phyloP scores from a whole-genome alignment of 2,113 vertebrate species.

The Panurus biarmicus region DNA sequence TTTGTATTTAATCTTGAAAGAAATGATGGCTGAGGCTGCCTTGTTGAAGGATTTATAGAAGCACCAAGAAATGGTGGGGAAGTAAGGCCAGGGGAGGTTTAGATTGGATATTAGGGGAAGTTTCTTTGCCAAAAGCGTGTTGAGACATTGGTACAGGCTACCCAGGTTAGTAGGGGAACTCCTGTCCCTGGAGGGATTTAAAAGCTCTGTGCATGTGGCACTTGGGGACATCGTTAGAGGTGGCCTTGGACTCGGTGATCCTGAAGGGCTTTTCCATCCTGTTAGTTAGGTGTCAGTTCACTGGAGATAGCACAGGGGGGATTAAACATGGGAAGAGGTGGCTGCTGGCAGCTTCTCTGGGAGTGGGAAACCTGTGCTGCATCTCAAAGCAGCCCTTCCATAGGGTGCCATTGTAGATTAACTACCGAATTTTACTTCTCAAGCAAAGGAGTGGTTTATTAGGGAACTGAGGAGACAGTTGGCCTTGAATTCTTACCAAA shows the following conservation, averaged over 20 bases:
- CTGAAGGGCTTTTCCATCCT: not conserved
- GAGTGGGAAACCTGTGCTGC: not conserved
- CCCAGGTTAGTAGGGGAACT: too few relatives aligned
- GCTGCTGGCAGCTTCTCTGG: not conserved
- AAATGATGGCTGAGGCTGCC: not conserved
- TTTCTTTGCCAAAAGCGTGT: not conserved
- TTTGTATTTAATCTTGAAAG: not conserved
- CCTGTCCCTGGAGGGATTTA: not conserved
- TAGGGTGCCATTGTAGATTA: not conserved
- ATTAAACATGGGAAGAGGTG: not conserved
- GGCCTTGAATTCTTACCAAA: not conserved
- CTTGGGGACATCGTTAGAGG: not conserved
- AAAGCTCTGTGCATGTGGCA: not conserved
- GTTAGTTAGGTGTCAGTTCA: not conserved
- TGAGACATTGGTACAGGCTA: not conserved
- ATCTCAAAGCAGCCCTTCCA: not conserved
- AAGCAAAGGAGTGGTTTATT: not conserved
- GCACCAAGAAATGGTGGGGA: not conserved
- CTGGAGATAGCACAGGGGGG: not conserved
- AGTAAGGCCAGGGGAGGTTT: not conserved
- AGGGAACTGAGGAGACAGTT: not conserved
- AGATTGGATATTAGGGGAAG: not conserved
- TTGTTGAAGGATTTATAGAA: not conserved
- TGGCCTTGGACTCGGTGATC: not conserved
- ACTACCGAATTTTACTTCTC: not conserved